Conservation (phyloP, 53 echinoderm and acorn worm species). For the Zoroaster sp. region DNA sequence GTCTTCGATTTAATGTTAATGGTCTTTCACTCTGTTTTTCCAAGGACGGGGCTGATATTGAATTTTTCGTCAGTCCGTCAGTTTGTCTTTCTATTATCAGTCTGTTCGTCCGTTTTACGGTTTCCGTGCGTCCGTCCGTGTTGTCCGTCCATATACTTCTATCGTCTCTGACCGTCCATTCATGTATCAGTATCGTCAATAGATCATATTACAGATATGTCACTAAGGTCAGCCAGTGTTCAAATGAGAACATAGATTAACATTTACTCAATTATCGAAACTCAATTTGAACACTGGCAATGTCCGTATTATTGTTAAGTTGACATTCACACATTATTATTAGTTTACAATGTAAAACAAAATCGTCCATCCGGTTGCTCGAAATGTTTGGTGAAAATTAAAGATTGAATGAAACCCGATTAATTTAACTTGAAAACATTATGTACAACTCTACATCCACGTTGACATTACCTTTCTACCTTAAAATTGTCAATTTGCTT, state of each 20-base stretch:
- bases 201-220: background rate
- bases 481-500: background rate
- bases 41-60: no score
- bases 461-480: background rate
- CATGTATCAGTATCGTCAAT: background rate
- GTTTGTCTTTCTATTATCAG: no score
- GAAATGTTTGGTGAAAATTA: background rate
- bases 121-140: background rate
- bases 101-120: no score
- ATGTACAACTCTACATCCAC: background rate
- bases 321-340: background rate
- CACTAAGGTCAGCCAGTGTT: background rate
- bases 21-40: no score
- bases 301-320: background rate
- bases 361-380: background rate
- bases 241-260: background rate
- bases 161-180: background rate
- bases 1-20: no score
- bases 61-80: no score
- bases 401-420: background rate
- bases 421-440: background rate
- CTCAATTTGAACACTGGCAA: background rate
- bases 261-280: background rate
- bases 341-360: background rate
- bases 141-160: background rate